Conservation (phyloP, 2,113 vertebrate genomes). For the Circaetus gallicus region DNA sequence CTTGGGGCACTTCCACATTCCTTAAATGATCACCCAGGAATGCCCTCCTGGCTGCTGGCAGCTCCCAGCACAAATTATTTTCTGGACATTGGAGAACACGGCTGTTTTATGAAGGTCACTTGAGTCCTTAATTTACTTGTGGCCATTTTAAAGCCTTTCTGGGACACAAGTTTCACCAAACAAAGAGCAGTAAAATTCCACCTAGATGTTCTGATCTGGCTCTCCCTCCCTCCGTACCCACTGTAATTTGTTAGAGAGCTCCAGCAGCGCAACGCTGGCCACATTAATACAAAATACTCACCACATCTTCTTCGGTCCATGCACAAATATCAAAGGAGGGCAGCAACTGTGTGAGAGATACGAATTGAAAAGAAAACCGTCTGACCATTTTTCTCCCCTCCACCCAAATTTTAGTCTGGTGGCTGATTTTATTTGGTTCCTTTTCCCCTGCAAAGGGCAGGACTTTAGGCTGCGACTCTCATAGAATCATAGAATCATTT, state of each 20-base stretch:
- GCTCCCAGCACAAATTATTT: not conserved
- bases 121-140: not conserved
- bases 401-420: not conserved
- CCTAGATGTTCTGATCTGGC: not conserved
- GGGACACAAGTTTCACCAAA: not conserved
- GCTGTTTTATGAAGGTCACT: not conserved
- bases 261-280: not conserved
- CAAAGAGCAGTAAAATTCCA: not conserved
- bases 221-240: not conserved
- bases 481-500: too few relatives aligned
- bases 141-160: not conserved
- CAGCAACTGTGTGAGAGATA: slow-evolving; percentile 85
- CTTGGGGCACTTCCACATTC: not conserved
- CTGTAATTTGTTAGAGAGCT: not conserved
- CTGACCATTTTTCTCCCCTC: not conserved
- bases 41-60: not conserved
- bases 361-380: slow-evolving; percentile 56
- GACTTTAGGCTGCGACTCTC: not conserved
- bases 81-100: not conserved
- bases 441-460: not conserved
- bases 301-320: slow-evolving; percentile 97
- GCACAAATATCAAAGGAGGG: slow-evolving; percentile 92
- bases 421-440: not conserved
- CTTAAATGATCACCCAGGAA: not conserved
- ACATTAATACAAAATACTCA: slow-evolving; percentile 72